phyloP scores from a whole-genome alignment of 2,113 vertebrate species.

The rabbit (Oryctolagus cuniculus) region DNA sequence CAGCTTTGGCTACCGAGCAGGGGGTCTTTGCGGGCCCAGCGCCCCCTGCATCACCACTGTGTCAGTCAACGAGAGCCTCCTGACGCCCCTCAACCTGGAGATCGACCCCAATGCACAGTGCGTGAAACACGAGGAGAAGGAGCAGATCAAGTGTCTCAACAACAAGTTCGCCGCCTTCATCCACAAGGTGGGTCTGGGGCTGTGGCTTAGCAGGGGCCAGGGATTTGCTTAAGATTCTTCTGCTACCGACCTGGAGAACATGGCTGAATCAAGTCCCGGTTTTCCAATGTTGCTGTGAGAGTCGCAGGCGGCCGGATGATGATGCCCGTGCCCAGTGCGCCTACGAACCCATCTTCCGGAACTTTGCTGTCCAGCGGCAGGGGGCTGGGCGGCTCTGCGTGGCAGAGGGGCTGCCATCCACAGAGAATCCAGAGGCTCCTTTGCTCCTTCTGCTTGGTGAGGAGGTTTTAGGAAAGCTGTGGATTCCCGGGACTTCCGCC shows the following conservation, averaged over 20 bases:
- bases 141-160: slow-evolving; percentile 92
- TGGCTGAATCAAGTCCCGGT: not conserved
- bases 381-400: too few relatives aligned
- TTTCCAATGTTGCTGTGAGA: not conserved
- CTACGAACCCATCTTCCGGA: not conserved
- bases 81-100: slow-evolving; percentile 68
- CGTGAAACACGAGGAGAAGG: slow-evolving; percentile 88
- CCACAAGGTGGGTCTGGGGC: slow-evolving; percentile 86
- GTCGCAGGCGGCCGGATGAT: not conserved
- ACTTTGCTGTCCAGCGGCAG: not conserved
- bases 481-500: not conserved
- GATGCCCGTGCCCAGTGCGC: too few relatives aligned
- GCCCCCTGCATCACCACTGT: slow-evolving; percentile 50
- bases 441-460: not conserved
- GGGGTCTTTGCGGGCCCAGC: not conserved
- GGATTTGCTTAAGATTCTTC: not conserved
- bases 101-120: slow-evolving; percentile 75
- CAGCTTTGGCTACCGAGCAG: slow-evolving; percentile 65
- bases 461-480: not conserved
- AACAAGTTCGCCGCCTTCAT: slow-evolving; percentile 90
- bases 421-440: not conserved
- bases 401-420: not conserved
- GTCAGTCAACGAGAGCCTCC: slow-evolving; percentile 61
- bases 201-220: not conserved
- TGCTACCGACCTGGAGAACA: not conserved